phyloP scores from a whole-genome alignment of 2,888 invertebrate species.

The Neoitamus cyanurus region DNA sequence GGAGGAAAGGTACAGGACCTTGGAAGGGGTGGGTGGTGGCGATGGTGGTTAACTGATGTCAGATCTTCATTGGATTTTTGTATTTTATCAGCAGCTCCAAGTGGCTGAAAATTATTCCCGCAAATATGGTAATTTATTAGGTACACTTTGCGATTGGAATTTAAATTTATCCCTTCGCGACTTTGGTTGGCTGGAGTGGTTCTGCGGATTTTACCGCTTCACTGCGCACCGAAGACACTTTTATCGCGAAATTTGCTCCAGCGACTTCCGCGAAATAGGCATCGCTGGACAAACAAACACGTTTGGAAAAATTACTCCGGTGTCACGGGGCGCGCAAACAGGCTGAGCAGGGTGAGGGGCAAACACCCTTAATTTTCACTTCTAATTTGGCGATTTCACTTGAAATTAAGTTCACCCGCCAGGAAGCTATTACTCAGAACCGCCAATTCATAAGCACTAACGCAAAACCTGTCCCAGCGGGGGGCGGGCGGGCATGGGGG shows the following conservation, averaged over 20 bases:
- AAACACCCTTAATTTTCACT: background rate
- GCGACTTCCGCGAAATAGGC: background rate
- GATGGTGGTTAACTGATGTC: slow-evolving; percentile 24
- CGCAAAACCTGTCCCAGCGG: background rate
- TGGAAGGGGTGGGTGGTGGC: background rate
- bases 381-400: background rate
- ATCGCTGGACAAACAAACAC: background rate
- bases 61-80: slow-evolving; percentile 39
- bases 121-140: slow-evolving; percentile 43
- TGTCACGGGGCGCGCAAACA: background rate
- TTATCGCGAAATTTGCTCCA: background rate
- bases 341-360: background rate
- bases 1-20: background rate
- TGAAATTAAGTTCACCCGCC: background rate
- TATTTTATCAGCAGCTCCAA: slow-evolving; percentile 37
- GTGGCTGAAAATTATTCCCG: slow-evolving; percentile 44
- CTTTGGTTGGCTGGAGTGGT: background rate
- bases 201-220: background rate
- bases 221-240: background rate
- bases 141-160: slow-evolving; percentile 35
- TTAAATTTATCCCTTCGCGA: slow-evolving; percentile 33
- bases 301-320: background rate
- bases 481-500: background rate
- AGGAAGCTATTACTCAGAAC: background rate
- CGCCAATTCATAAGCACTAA: background rate